phyloP scores from a whole-genome alignment of 1,140 invertebrate genomes.

The Thalassaphorura encarpata region DNA sequence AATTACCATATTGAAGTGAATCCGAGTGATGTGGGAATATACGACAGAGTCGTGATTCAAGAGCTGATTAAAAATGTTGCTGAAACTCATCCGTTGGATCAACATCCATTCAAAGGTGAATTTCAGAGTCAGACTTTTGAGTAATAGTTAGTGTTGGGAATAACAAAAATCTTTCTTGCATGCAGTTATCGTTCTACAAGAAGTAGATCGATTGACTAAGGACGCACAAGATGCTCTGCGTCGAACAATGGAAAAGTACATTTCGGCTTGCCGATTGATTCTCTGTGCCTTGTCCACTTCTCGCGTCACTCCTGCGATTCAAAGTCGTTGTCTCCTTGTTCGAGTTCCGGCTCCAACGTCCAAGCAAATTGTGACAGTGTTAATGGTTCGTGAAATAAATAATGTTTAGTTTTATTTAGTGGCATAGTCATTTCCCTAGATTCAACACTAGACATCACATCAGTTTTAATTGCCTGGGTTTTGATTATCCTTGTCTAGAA shows the following conservation, averaged over 20 bases:
- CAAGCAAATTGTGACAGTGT: constrained; percentile 61
- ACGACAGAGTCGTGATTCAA: constrained; percentile 94
- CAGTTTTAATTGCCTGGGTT: too few relatives aligned
- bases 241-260: constrained; percentile 99
- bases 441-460: too few relatives aligned
- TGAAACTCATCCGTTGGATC: constrained; percentile 89
- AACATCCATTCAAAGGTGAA: constrained; percentile 84
- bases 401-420: too few relatives aligned
- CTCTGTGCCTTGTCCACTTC: constrained; percentile 91
- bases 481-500: too few relatives aligned
- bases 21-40: constrained; percentile 94
- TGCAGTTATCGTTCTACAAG: constrained; percentile 82
- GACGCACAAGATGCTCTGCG: constrained; percentile 97
- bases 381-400: constrained; percentile 42
- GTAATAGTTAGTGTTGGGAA: not conserved
- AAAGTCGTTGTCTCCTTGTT: constrained; percentile 84
- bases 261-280: constrained; percentile 87
- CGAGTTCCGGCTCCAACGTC: constrained; percentile 76
- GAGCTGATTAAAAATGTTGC: constrained; percentile 96
- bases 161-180: constrained; percentile 16
- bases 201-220: constrained; percentile 91
- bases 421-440: too few relatives aligned
- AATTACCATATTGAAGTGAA: constrained; percentile 98
- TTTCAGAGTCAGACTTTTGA: not conserved
- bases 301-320: constrained; percentile 87